Conservation (phyloP, 2,888 invertebrate species). For the Acheta domesticus region DNA sequence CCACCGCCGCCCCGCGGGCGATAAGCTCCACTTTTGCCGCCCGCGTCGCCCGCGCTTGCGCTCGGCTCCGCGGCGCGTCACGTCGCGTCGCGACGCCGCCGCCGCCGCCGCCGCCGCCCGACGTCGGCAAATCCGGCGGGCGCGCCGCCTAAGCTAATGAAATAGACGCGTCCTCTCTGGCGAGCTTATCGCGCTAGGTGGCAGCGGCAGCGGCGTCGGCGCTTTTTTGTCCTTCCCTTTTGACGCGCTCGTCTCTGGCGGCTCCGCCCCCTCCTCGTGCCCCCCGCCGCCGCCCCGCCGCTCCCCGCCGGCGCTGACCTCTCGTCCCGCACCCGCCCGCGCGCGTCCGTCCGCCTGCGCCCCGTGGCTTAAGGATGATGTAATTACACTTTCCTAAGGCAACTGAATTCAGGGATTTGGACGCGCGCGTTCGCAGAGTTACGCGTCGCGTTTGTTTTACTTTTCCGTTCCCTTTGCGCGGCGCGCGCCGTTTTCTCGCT, state of each 20-base stretch:
- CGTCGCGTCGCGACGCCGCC: background rate
- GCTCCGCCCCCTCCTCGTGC: too few species aligned
- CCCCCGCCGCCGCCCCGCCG: too few species aligned
- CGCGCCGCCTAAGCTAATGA: constrained; percentile 30
- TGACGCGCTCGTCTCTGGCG: too few species aligned
- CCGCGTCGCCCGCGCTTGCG: too few species aligned
- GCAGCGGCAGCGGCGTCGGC: background rate
- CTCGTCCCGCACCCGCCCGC: background rate
- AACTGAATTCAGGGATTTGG: background rate
- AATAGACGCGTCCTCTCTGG: constrained; percentile 26
- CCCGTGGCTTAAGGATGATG: constrained; percentile 9
- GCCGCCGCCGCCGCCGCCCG: background rate
- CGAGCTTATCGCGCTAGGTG: background rate
- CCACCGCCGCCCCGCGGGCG: background rate
- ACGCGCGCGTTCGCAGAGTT: background rate
- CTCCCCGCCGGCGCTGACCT: too few species aligned
- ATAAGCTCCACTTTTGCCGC: too few species aligned
- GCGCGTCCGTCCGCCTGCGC: background rate
- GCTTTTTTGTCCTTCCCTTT: background rate
- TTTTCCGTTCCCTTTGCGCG: background rate
- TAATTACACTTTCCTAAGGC: constrained; percentile 9
- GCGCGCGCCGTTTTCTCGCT: background rate
- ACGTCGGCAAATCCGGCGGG: background rate
- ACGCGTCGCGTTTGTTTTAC: background rate
- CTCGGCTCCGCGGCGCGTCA: too few species aligned